phyloP scores from a whole-genome alignment of 2,113 vertebrate species.

The Catharus minimus region DNA sequence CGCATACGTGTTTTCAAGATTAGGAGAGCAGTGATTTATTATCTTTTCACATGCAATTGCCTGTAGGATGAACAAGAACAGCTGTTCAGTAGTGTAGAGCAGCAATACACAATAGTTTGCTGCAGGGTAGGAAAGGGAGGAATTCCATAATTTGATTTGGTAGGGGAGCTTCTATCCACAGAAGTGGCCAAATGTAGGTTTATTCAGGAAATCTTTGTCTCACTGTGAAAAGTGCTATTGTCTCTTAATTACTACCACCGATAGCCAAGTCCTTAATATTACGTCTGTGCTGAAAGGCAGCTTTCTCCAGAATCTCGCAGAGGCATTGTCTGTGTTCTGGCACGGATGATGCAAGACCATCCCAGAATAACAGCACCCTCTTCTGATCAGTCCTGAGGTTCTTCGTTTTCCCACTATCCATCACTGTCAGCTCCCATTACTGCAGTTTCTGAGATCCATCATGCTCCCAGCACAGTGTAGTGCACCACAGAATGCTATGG shows the following conservation, averaged over 20 bases:
- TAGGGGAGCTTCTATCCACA: not conserved
- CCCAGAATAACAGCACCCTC: slow-evolving; percentile 50
- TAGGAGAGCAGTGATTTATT: slow-evolving; percentile 54
- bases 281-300: slow-evolving; percentile 21
- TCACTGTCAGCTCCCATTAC: slow-evolving; percentile 10
- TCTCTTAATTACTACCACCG: not conserved
- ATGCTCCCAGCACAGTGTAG: not conserved
- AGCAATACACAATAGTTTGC: slow-evolving; percentile 35
- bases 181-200: slow-evolving; percentile 33
- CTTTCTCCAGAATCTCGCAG: not conserved
- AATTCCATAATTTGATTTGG: slow-evolving; percentile 43
- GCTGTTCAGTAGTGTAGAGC: slow-evolving; percentile 38
- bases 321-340: not conserved
- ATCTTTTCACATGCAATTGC: slow-evolving; percentile 50
- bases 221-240: slow-evolving; percentile 31
- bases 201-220: slow-evolving; percentile 33
- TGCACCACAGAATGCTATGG: not conserved
- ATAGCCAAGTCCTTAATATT: slow-evolving; percentile 37
- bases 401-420: not conserved
- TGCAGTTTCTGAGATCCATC: not conserved
- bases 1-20: not conserved
- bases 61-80: slow-evolving; percentile 56
- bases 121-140: slow-evolving; percentile 29
- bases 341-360: not conserved
- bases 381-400: slow-evolving; percentile 16